Evolutionary conservation across 1,140 invertebrate species (phyloP), one percentile per base, ranked within the genome.

Genomic region (Atopsyche davidsoni): DNA sequence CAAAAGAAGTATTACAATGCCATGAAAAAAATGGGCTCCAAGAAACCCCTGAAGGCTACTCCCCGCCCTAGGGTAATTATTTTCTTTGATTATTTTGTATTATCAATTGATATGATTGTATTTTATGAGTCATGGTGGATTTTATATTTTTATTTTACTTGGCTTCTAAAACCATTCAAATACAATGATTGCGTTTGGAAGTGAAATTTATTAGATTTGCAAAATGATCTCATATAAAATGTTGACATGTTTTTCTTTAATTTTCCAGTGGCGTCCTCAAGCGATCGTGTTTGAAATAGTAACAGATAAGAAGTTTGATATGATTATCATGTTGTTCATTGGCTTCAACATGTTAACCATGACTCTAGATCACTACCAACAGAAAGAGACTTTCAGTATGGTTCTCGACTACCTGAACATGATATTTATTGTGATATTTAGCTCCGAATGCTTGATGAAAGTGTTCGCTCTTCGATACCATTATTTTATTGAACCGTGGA

Each of bases 1-100:
- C 96, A 98, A 75, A 98, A 98, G 80, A 98, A 98, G 76, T 98
- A 98, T 74, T 98, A 98, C 77, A 96, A 96, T 73, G 95, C 95
- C 45, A 98, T 98, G 96, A 98, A 98, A 74, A 96, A 97, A 76
- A 97, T 98, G 92, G 91, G 92, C 58, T 93, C 89, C 25, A 98
- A 97, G 71, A 94, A 96, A 73, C 96, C 95, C 31, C 79, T 96
- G 64, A 98, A 98, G 80, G 93, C 95, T 52, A 96, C 95, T 69
- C 94, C 95, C 58, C 84, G 92, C 70, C 95, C 96, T 60, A 91
- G 85, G 80, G 91, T 95, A 79, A 78, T 66, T 66, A 58, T 44
- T 43, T 10, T 32, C 23, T 57, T 61, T 60, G 46, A 59, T 57
- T 51, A 59, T 59, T 50, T 51, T 59, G 64, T 59, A 56, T 46